Percentiles rank a stretch among this genome's conserved stretches.
These are phyloP conservation scores for Ophioderma brevispina DNA, from an alignment of 35 echinoderm and acorn worm genomes.

Conservation along the genomic window DNA sequence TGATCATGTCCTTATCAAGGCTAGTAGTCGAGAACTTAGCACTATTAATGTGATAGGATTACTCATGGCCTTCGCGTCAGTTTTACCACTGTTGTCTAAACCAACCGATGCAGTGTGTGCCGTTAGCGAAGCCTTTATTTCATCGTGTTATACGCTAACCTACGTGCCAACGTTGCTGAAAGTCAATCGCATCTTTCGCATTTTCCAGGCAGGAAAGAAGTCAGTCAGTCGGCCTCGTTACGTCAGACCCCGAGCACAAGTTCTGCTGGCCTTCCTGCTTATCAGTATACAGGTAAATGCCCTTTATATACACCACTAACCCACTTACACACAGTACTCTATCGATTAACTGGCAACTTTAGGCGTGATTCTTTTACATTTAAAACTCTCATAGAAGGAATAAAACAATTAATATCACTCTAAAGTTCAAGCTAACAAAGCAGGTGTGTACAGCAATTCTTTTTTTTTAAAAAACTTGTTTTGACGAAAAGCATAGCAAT, in stretches of 20 bases:
- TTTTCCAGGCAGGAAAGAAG: neutral
- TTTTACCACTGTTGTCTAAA: neutral
- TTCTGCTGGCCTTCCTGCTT: neutral
- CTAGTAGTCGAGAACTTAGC: slow-evolving; percentile 31
- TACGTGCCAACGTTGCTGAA: slow-evolving; percentile 11
- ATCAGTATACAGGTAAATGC: slow-evolving; percentile 10
- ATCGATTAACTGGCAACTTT: too few relatives aligned
- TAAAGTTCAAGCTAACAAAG: too few relatives aligned
- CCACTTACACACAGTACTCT: too few relatives aligned
- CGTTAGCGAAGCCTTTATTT: neutral
- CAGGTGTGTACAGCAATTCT: too few relatives aligned
- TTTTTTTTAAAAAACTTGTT: too few relatives aligned
- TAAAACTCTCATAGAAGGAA: too few relatives aligned
- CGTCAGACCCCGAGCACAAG: slow-evolving; percentile 12
- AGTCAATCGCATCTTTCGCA: slow-evolving; percentile 30
- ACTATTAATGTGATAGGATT: slow-evolving; percentile 4
- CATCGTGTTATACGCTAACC: neutral
- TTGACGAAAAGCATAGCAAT: too few relatives aligned
- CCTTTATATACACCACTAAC: too few relatives aligned
- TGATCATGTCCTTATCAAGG: slow-evolving; percentile 20
- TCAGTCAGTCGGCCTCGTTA: neutral
- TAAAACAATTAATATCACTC: too few relatives aligned
- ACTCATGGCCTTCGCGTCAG: neutral
- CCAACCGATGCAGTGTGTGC: neutral
- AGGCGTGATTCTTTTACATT: too few relatives aligned